A percentile compares a stretch with the other conserved stretches of the same genome.
phyloP scores from a whole-genome alignment of 2,113 vertebrate genomes.

The Hoplias malabaricus region DNA sequence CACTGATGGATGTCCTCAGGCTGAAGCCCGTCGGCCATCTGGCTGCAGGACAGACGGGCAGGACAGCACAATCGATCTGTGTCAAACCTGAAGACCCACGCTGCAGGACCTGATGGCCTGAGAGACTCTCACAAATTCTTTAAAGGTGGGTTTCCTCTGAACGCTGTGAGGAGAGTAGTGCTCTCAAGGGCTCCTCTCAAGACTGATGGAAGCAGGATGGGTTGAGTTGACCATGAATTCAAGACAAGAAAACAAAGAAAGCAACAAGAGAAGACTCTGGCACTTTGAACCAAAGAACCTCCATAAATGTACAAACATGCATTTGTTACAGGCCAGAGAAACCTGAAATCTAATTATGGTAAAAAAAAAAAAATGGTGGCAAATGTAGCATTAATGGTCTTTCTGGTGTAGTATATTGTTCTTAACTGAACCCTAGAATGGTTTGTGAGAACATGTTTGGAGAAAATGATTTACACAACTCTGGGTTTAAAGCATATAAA shows the following conservation, averaged over 20 bases:
- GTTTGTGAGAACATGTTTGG: too few species aligned
- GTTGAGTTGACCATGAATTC: neutral
- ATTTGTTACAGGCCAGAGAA: neutral
- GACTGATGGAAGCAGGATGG: neutral
- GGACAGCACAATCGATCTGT: slow-evolving; percentile 62
- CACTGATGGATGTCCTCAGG: slow-evolving; percentile 67
- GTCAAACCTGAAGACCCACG: slow-evolving; percentile 54
- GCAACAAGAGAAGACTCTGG: too few species aligned
- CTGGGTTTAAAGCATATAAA: too few species aligned
- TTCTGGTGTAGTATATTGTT: too few species aligned
- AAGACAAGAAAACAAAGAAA: neutral
- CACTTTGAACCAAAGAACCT: too few species aligned
- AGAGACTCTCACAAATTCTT: neutral
- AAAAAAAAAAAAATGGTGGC: too few species aligned
- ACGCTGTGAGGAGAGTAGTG: neutral
- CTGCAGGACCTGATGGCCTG: neutral
- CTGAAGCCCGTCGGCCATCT: slow-evolving; percentile 59
- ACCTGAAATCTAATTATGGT: too few species aligned
- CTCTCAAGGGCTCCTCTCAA: neutral
- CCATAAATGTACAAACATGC: neutral
- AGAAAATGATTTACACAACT: too few species aligned
- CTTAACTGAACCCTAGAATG: too few species aligned
- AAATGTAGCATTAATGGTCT: too few species aligned
- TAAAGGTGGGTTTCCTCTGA: neutral
- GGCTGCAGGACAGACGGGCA: slow-evolving; percentile 56